Evolutionary conservation across 2,888 invertebrate genomes (phyloP), one percentile per base, ranked within the genome.

Genomic region (Boloria euphrosyne): DNA sequence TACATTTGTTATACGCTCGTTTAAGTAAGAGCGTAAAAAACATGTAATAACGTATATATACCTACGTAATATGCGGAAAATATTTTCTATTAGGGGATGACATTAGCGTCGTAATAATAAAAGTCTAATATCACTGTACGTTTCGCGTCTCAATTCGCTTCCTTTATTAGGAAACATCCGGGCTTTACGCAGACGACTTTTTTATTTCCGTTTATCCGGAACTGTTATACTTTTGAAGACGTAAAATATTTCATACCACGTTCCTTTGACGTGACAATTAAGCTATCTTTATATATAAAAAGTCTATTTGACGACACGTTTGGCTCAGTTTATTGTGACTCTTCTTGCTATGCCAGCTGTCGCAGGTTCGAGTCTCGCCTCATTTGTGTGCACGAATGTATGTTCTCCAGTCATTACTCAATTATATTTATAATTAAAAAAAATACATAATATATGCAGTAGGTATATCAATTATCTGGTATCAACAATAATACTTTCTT

Each of bases 71-170:
- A 38, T 10, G 7, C 31, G 10, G 10, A 38, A 10, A 76, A 81
- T 79, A 77, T 79, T 62, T 67, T 65, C 69, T 76, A 72, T 74
- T 75, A 82, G 83, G 74, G 81, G 73, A 78, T 74, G 75, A 84
- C 86, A 86, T 87, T 86, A 85, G 82, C 79, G 78, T 80, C 83
- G 81, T 87, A 84, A 86, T 88, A 87, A 87, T 89, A 89, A 88
- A 88, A 83, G 75, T 80, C 79, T 78, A 71, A 74, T 80, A 75
- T 80, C 78, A 78, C 79, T 76, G 77, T 78, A 78, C 57, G 18
- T 63, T 79, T 75, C 77, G 76, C 81, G 85, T 38, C 31, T 38
- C 31, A 38, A 86, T 86, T 84, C 82, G 74, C 78, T 83, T 83
- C 83, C 85, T 88, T 89, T 89, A 89, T 89, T 89, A 89, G 84